Percentiles rank a stretch among this genome's conserved stretches.
These are phyloP conservation scores for Drosophila insularis DNA, from an alignment of 1,140 invertebrate species.

Conservation along the genomic window DNA sequence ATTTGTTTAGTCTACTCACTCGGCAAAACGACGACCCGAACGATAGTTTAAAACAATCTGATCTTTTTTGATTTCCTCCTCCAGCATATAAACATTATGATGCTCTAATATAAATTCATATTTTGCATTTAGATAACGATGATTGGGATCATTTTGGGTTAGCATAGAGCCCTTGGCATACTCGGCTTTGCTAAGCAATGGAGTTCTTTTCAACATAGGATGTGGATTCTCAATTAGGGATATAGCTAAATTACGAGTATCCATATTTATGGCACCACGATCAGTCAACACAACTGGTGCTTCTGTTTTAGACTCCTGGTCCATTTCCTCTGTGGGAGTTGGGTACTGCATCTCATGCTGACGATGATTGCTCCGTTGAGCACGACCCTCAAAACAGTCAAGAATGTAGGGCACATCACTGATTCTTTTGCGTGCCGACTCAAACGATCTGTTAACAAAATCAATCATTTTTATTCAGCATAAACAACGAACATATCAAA, in stretches of 20 bases:
- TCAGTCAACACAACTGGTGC: neutral
- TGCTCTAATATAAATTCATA: slow-evolving; percentile 52
- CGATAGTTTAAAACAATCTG: slow-evolving; percentile 15
- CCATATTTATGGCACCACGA: slow-evolving; percentile 13
- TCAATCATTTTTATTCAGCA: neutral
- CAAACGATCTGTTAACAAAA: slow-evolving; percentile 32
- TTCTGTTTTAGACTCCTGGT: neutral
- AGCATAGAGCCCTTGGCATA: slow-evolving; percentile 43
- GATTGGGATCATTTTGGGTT: slow-evolving; percentile 23
- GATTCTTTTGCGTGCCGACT: slow-evolving; percentile 31
- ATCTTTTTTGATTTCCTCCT: neutral
- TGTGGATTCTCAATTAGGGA: slow-evolving; percentile 25
- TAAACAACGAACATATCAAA: neutral
- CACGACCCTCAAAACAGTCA: slow-evolving; percentile 19
- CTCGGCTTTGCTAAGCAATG: slow-evolving; percentile 43
- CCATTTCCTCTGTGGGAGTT: neutral
- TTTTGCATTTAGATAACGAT: slow-evolving; percentile 47
- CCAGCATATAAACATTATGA: slow-evolving; percentile 20
- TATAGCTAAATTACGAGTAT: slow-evolving; percentile 24
- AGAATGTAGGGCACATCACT: slow-evolving; percentile 32
- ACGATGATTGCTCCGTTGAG: neutral
- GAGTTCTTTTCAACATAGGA: slow-evolving; percentile 36
- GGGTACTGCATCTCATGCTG: neutral
- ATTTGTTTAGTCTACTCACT: slow-evolving; percentile 17
- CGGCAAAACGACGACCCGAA: slow-evolving; percentile 37